Percentiles rank a stretch among this genome's conserved stretches.
phyloP scores from a whole-genome alignment of 2,797 vertebrate species.

The Pygocentrus nattereri region DNA sequence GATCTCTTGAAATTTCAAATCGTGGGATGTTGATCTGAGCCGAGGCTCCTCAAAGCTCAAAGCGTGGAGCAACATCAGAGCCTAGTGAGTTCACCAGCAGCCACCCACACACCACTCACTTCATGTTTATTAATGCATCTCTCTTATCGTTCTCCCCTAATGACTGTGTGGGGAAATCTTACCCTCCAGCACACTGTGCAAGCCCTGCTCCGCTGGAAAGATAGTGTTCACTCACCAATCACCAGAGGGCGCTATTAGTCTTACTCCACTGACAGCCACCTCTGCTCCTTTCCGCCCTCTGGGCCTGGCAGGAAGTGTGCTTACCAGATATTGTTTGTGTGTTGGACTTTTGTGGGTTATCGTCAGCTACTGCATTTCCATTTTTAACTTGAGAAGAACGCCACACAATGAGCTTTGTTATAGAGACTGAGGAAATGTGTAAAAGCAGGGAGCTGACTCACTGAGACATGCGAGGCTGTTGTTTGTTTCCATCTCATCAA shows the following conservation, averaged over 20 bases:
- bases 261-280: not conserved
- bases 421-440: not conserved
- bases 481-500: not conserved
- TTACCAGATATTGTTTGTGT: constrained; percentile 30
- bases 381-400: constrained; percentile 16
- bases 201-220: not conserved
- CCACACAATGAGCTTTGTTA: not conserved
- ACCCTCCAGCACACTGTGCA: constrained; percentile 20
- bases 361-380: constrained; percentile 17
- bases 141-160: constrained; percentile 31
- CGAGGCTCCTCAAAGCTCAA: constrained; percentile 40
- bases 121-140: constrained; percentile 49
- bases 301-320: constrained; percentile 37
- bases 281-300: not conserved
- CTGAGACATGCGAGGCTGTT: not conserved
- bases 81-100: constrained; percentile 3
- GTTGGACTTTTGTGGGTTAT: constrained; percentile 4
- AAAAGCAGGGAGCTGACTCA: not conserved
- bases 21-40: constrained; percentile 34
- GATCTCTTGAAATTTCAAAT: constrained; percentile 15
- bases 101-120: constrained; percentile 20
- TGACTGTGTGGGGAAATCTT: constrained; percentile 20
- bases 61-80: constrained; percentile 41
- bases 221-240: not conserved
- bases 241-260: constrained; percentile 44